These are phyloP conservation scores for Cerastis leucographa DNA, from an alignment of 2,888 invertebrate species.

Conservation along the genomic window DNA sequence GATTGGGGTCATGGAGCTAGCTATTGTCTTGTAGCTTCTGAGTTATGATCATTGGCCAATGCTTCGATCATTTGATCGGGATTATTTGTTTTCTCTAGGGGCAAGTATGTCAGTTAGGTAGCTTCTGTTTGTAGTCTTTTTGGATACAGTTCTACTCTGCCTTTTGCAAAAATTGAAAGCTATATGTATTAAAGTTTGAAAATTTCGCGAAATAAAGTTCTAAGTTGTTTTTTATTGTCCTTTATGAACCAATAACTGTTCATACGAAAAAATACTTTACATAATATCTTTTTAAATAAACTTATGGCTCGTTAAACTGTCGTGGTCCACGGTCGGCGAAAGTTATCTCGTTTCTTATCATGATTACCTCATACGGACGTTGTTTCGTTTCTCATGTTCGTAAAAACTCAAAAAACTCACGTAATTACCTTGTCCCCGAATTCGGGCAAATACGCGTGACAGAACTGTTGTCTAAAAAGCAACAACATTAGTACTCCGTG, in stretches of 20 bases:
- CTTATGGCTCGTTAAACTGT: slow-evolving; percentile 45
- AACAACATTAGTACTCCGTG: slow-evolving; percentile 44
- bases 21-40: slow-evolving; percentile 67
- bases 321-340: slow-evolving; percentile 40
- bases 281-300: slow-evolving; percentile 33
- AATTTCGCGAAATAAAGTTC: neutral
- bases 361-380: slow-evolving; percentile 54
- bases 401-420: slow-evolving; percentile 36
- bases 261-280: slow-evolving; percentile 26
- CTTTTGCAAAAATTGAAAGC: neutral
- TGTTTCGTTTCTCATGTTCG: slow-evolving; percentile 34
- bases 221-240: slow-evolving; percentile 11
- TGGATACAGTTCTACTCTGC: neutral
- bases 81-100: slow-evolving; percentile 38
- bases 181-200: neutral
- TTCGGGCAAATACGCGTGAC: slow-evolving; percentile 43
- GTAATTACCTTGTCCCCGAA: slow-evolving; percentile 35
- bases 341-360: slow-evolving; percentile 59
- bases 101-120: neutral
- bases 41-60: slow-evolving; percentile 66
- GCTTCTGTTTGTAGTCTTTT: slow-evolving; percentile 16
- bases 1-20: slow-evolving; percentile 66
- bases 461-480: slow-evolving; percentile 43
- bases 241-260: slow-evolving; percentile 23
- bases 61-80: slow-evolving; percentile 47